Base-by-base conservation (phyloP, 2,113 vertebrate genomes). In the Emydura subglobosa region DNA sequence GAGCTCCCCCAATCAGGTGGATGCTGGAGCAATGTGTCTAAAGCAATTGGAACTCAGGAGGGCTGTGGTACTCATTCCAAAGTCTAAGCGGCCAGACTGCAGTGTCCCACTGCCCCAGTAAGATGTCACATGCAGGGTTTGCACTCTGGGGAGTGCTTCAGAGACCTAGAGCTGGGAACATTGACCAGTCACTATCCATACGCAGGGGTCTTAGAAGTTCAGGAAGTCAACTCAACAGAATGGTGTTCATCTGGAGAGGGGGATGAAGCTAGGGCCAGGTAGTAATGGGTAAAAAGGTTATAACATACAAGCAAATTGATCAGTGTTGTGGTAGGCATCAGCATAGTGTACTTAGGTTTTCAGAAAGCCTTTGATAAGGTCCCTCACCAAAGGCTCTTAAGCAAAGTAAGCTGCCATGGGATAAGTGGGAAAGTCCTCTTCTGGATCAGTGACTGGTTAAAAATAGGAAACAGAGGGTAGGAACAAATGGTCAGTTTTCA, bases 1-100 rank as follows among this genome's bases (percentile, higher is more conserved):
- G 50, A 83, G 42, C 3, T 91, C 82, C 21, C 88, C 54, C 88
- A 86, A 59, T 83, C 39, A 93, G 24, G 17, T 25, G 13, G 34
- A 25, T 51, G 84, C 25, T 34, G 74, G 11, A 59, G 79, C 42
- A 80, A 83, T 50, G 2, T 86, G 25, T 95, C n/a, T 8, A 55
- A 80, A 88, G 82, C 31, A 59, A 13, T 10, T 74, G 47, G 19
- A n/a, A 44, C 72, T 87, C 87, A 25, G 13, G 44, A 90, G 44
- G 65, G 6, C 8, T 55, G n/a, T 86, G 21, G 25, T 8, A 39
- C 5, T 50, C 55, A 24, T n/a, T 61, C 17, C 89, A 85, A 47
- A 78, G 11, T 85, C 27, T 72, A 12, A 65, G 54, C 13, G 74
- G 21, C 5, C 83, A 27, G 12, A 84, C 57, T 89, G 19, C 31